Evolutionary conservation across 2,888 invertebrate genomes (phyloP), one percentile per base, ranked within the genome.

Genomic region (Ectemnius lituratus): DNA sequence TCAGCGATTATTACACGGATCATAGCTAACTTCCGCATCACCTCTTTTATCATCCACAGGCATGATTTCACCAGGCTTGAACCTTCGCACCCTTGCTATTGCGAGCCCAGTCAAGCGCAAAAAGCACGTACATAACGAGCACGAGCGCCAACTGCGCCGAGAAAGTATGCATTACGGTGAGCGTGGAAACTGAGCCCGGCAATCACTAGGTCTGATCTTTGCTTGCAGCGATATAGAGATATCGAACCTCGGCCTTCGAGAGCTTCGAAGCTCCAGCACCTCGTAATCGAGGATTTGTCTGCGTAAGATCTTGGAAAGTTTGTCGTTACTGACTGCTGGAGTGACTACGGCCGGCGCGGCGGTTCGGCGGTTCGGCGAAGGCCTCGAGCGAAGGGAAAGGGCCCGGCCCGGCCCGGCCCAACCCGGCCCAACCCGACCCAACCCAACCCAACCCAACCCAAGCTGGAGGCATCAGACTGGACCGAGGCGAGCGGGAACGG

Each of bases 191-290:
- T 46, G 62, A 59, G 46, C 52, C 52, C 46, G 28, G 59, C 61
- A 11, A 52, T 70, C 57, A 67, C 18, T 16, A 14, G 49, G 49
- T 73, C 45, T 58, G 45, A 23, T 73, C 59, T 81, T 52, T 73
- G 68, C 62, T 75, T 84, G 61, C 82, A 85, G 84, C 68, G 60
- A 81, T 67, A 59, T 75, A 57, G 64, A 71, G 70, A 70, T 60
- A 76, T 79, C 76, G 68, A 82, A 76, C 66, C 60, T 63, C 58
- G 37, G 37, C 37, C 77, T 70, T 68, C 73, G 58, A 73, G 69
- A 80, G 79, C 76, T 63, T 70, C 70, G 72, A 77, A 72, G 72
- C 67, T 63, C 52, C 68, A 66, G 68, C 37, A 37, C 46, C 70
- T 73, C 66, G 66, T 69, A 70, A 67, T 63, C 67, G 74, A 82